Evolutionary conservation across 2,797 vertebrate species (phyloP).

Genomic region (Alca torda): DNA sequence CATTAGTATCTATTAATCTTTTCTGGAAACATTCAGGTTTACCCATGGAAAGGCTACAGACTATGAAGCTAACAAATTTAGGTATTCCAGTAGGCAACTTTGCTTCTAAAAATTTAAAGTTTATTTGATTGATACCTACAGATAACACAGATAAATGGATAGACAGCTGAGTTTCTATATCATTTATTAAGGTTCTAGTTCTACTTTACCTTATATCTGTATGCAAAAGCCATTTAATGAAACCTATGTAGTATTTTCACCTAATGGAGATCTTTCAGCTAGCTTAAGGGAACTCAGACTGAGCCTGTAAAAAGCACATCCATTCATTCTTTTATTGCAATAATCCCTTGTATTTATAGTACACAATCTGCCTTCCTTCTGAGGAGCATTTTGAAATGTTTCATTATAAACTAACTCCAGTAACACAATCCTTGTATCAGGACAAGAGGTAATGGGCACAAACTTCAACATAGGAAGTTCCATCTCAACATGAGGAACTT

Average conservation of each 20-base stretch:
- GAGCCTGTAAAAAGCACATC: not conserved
- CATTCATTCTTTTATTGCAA: not conserved
- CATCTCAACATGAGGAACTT: no score
- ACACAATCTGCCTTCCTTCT: not conserved
- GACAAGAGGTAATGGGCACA: no score
- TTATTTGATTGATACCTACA: not conserved
- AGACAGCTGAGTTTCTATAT: not conserved
- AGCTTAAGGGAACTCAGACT: not conserved
- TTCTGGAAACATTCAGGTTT: not conserved
- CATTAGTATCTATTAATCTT: not conserved
- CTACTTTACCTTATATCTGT: not conserved
- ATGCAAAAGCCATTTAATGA: not conserved
- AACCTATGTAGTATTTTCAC: not conserved
- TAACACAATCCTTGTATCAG: not conserved
- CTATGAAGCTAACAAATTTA: not conserved
- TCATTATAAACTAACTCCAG: not conserved
- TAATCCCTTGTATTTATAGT: not conserved
- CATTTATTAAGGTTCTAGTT: not conserved
- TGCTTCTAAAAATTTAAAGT: not conserved
- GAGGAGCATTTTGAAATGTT: not conserved
- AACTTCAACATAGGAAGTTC: no score
- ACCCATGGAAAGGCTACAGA: not conserved
- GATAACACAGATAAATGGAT: not conserved
- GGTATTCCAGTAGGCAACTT: not conserved
- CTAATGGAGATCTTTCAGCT: not conserved